Conservation (phyloP, 2,113 vertebrate species). For the Notothenia coriiceps region DNA sequence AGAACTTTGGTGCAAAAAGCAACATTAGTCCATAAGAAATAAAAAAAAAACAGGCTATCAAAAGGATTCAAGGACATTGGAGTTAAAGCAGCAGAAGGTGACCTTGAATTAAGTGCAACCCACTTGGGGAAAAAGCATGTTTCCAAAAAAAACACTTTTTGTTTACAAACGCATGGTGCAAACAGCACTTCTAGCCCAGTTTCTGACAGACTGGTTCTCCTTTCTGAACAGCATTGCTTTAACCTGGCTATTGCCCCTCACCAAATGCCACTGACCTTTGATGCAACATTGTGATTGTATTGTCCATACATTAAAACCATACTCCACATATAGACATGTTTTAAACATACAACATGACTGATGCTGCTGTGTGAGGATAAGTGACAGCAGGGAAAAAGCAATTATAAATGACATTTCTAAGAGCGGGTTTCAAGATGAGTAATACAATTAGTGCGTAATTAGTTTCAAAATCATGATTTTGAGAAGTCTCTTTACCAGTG, state of each 20-base stretch:
- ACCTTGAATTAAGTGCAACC: constrained; percentile 13
- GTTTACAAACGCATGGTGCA: background rate
- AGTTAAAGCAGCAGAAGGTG: background rate
- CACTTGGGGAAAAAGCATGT: constrained; percentile 3
- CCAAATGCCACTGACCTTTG: background rate
- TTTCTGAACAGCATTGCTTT: background rate
- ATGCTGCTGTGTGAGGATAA: background rate
- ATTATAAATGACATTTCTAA: constrained; percentile 10
- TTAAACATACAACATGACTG: background rate
- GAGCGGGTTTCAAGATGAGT: background rate
- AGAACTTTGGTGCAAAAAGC: background rate
- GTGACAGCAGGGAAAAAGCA: background rate
- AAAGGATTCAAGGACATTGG: constrained; percentile 2
- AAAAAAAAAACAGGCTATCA: background rate
- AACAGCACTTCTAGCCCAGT: background rate
- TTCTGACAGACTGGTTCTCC: background rate
- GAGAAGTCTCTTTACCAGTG: background rate
- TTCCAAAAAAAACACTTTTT: constrained; percentile 1
- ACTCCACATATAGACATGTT: background rate
- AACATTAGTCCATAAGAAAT: background rate
- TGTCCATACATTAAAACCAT: background rate
- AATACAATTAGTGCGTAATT: background rate
- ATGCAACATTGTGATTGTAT: background rate
- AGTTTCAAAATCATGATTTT: background rate
- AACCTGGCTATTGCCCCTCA: background rate